Evolutionary conservation across 1,140 invertebrate genomes (phyloP).

Genomic region (Papilio aristodemus): DNA sequence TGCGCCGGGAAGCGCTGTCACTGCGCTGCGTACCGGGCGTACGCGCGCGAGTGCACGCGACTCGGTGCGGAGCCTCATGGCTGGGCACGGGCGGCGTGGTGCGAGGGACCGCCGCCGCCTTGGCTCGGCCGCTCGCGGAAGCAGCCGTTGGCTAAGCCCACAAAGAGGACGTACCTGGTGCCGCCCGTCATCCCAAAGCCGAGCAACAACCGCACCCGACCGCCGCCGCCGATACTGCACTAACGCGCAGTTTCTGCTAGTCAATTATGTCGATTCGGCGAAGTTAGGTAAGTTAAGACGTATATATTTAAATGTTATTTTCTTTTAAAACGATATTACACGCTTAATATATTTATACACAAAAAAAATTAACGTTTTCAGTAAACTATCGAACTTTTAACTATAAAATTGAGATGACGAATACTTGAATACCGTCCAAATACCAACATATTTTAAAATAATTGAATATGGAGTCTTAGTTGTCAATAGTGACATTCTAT

Average conservation of each 20-base stretch:
- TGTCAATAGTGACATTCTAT: no score
- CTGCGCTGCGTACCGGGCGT: conserved; percentile 94
- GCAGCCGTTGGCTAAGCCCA: conserved; percentile 40
- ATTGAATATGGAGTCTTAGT: no score
- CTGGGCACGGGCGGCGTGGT: conserved; percentile 84
- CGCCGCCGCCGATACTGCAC: conserved; percentile 67
- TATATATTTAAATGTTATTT: conserved; percentile 12
- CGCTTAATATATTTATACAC: background rate
- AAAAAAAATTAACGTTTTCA: no score
- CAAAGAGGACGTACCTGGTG: conserved; percentile 48
- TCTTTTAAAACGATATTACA: background rate
- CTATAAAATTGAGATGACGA: no score
- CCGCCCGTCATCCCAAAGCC: conserved; percentile 55
- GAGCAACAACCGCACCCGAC: conserved; percentile 57
- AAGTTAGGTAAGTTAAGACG: conserved; percentile 63
- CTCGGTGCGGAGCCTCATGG: conserved; percentile 85
- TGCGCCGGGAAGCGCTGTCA: conserved; percentile 90
- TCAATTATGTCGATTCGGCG: conserved; percentile 67
- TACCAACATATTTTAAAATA: no score
- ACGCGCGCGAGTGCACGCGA: conserved; percentile 91
- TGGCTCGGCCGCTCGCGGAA: conserved; percentile 57
- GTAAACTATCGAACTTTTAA: no score
- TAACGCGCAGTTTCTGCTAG: conserved; percentile 65
- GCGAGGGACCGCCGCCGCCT: conserved; percentile 65
- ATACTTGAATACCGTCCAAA: no score